A percentile compares a stretch with the other conserved stretches of the same genome.
phyloP scores from a whole-genome alignment of 2,888 invertebrate species.

The Pediacus dermestoides region DNA sequence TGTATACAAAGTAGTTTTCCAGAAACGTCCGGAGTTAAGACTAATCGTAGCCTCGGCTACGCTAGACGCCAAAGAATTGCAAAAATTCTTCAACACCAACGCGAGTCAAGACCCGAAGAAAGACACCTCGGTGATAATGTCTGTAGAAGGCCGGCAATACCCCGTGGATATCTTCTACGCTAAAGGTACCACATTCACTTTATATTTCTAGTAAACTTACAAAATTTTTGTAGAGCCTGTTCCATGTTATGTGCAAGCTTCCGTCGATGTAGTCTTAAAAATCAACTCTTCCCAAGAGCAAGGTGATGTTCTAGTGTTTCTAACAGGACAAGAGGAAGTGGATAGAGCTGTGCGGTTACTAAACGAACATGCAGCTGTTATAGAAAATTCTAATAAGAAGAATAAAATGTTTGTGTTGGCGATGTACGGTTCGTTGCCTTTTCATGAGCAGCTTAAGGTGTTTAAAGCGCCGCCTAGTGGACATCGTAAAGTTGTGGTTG shows the following conservation, averaged over 20 bases:
- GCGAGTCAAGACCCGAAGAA: conserved; percentile 48
- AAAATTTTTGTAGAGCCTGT: conserved; percentile 72
- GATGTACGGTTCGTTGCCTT: conserved; percentile 88
- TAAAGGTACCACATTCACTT: conserved; percentile 54
- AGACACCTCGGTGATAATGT: conserved; percentile 76
- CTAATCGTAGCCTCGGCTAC: conserved; percentile 94
- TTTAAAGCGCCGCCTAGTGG: conserved; percentile 71
- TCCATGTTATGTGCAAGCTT: conserved; percentile 82
- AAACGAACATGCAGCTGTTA: conserved; percentile 58
- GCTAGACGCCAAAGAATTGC: conserved; percentile 84
- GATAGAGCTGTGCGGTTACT: conserved; percentile 68
- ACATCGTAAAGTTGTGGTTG: conserved; percentile 83
- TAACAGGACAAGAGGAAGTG: conserved; percentile 94
- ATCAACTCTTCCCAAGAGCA: conserved; percentile 79
- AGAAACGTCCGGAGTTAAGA: conserved; percentile 66
- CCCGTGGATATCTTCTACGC: conserved; percentile 83
- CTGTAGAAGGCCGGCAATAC: conserved; percentile 83
- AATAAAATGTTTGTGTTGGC: conserved; percentile 69
- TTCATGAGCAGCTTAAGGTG: conserved; percentile 74
- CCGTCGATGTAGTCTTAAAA: conserved; percentile 83
- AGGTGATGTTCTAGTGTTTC: conserved; percentile 89
- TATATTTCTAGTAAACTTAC: too few relatives aligned
- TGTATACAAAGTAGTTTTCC: too few relatives aligned
- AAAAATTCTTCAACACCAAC: conserved; percentile 69
- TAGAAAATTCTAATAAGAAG: conserved; percentile 53